Percentiles rank a stretch among this genome's conserved stretches.
Conservation (phyloP, 92 coral and sea anemone genomes). For the Heteractis magnifica region DNA sequence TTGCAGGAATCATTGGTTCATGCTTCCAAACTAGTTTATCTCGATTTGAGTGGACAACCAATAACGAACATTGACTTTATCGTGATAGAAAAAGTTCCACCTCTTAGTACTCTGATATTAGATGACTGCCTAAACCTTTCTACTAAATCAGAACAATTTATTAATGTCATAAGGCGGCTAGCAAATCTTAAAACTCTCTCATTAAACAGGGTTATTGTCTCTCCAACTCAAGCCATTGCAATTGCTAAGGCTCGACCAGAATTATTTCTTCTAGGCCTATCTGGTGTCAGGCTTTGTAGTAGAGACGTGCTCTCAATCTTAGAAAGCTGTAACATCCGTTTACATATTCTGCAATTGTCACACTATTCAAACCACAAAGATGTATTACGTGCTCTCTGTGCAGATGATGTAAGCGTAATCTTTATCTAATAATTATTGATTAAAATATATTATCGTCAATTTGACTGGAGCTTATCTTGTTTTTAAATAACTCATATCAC, state of each 20-base stretch:
- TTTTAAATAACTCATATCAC: conserved; percentile 9
- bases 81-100: conserved; percentile 32
- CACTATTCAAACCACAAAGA: conserved; percentile 19
- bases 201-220: conserved; percentile 7
- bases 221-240: conserved; percentile 12
- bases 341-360: conserved; percentile 19
- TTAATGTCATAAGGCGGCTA: conserved; percentile 27
- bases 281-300: conserved; percentile 22
- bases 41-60: conserved; percentile 42
- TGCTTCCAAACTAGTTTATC: conserved; percentile 35
- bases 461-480: not conserved
- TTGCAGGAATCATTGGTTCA: conserved; percentile 31
- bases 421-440: not conserved
- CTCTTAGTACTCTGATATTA: conserved; percentile 34
- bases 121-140: conserved; percentile 30
- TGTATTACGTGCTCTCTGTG: conserved; percentile 26
- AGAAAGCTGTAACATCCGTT: conserved; percentile 30
- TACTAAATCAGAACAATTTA: conserved; percentile 13
- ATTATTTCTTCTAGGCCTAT: conserved; percentile 21
- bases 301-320: conserved; percentile 18
- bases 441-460: not conserved
- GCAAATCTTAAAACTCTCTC: conserved; percentile 27
- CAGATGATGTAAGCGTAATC: conserved; percentile 18
- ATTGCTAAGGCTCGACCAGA: conserved; percentile 33
- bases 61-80: conserved; percentile 33